Base-by-base conservation (phyloP, 2,888 invertebrate genomes). In the Clanis bilineata region DNA sequence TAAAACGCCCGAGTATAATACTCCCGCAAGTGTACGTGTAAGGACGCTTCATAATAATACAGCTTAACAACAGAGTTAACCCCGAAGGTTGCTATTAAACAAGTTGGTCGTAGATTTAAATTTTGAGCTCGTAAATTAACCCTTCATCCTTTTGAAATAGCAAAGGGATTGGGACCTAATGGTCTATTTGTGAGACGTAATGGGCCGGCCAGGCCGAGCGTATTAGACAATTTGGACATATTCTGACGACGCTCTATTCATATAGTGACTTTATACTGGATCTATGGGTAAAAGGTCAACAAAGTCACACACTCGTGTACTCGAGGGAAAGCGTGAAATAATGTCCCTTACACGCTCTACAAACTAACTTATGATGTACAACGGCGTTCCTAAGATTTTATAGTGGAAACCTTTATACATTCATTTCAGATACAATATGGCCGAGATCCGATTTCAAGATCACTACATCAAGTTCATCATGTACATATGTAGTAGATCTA, bases 81-180 rank as follows among this genome's bases (percentile, higher is more conserved):
- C 85, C 86, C 81, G 75, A 75, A 82, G 83, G 85, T 83, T 83
- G 80, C 84, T 82, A 86, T 90, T 87, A 88, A 86, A 86, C 86
- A 88, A 90, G 86, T 88, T 87, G 84, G 82, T 80, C 85, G 87
- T 90, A 90, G 89, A 91, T 91, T 91, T 90, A 92, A 90, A 90
- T 92, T 90, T 90, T 88, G 86, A 89, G 90, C 88, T 89, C 88
- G 82, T 91, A 92, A 91, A 90, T 90, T 92, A 90, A 90, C 90
- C 91, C 90, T 87, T 86, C 90, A 88, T 89, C 90, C 91, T 90
- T 90, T 89, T 87, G 88, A 88, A 90, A 90, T 89, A 88, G 91
- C 88, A 82, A 89, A 90, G 89, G 90, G 90, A 89, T 88, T 87
- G 89, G 87, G 88, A 85, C 86, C 84, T 89, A 92, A 92, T 89